These are phyloP conservation scores for Drosophila mettleri DNA, from an alignment of 2,888 invertebrate species.

Conservation along the genomic window DNA sequence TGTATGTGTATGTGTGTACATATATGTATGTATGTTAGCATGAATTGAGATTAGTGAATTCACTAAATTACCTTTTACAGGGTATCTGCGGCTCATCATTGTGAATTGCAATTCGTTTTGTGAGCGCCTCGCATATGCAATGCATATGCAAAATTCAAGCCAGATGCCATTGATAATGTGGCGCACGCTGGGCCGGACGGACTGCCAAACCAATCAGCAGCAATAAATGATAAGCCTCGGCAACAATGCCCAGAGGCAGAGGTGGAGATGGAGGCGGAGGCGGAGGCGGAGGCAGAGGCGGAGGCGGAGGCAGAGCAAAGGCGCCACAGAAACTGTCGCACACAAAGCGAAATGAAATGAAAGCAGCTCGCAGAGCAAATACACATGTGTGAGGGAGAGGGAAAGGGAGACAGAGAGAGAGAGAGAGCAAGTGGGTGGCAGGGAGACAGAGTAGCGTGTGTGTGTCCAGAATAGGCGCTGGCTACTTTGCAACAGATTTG, in stretches of 20 bases:
- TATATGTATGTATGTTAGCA: too few relatives aligned
- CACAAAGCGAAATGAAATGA: slow-evolving; percentile 49
- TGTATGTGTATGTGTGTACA: too few relatives aligned
- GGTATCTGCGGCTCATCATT: slow-evolving; percentile 4
- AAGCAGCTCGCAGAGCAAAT: neutral
- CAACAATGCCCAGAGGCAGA: slow-evolving; percentile 73
- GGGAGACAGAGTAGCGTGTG: neutral
- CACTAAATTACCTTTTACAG: too few relatives aligned
- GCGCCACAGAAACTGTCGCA: slow-evolving; percentile 48
- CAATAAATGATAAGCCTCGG: slow-evolving; percentile 75
- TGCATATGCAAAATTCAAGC: slow-evolving; percentile 54
- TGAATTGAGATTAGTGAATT: too few relatives aligned
- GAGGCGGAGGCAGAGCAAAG: slow-evolving; percentile 48
- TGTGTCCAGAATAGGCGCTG: slow-evolving; percentile 37
- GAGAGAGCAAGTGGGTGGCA: neutral
- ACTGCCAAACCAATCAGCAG: slow-evolving; percentile 73
- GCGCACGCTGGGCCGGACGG: slow-evolving; percentile 12
- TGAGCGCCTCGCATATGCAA: slow-evolving; percentile 48
- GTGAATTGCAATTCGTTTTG: slow-evolving; percentile 25
- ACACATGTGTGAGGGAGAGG: neutral
- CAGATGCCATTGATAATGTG: neutral
- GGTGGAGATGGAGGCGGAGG: too few relatives aligned
- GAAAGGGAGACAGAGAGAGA: neutral
- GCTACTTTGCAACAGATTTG: slow-evolving; percentile 79
- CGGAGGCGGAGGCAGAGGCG: too few relatives aligned